Percentiles rank a stretch among this genome's conserved stretches.
Conservation (phyloP, 2,797 vertebrate species). For the Liparis tanakae region DNA sequence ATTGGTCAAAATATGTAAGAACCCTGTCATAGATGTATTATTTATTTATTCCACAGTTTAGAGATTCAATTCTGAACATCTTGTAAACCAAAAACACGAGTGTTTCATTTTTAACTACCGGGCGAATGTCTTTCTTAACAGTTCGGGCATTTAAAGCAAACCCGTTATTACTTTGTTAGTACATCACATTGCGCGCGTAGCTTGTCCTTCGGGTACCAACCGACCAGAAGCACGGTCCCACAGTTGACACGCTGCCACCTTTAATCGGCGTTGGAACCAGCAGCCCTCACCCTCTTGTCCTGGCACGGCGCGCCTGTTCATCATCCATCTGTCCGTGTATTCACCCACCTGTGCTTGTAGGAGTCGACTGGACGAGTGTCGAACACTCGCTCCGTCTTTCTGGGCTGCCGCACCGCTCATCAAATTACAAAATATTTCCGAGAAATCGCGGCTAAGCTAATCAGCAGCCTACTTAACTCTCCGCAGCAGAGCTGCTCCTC, state of each 20-base stretch:
- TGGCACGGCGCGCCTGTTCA: constrained; percentile 54
- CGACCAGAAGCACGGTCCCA: constrained; percentile 61
- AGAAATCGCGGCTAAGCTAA: constrained; percentile 38
- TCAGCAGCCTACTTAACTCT: constrained; percentile 53
- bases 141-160: too few species aligned
- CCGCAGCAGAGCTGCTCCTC: constrained; percentile 32
- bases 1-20: too few species aligned
- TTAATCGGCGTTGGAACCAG: constrained; percentile 74
- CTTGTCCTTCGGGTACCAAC: constrained; percentile 33
- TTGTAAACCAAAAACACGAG: constrained; percentile 2
- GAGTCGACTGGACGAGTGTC: constrained; percentile 54
- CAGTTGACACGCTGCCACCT: constrained; percentile 81
- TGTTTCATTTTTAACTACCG: background rate
- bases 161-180: background rate
- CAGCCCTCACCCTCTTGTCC: constrained; percentile 50
- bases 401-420: constrained; percentile 24
- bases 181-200: background rate
- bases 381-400: constrained; percentile 25
- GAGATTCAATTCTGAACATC: background rate
- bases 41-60: too few species aligned
- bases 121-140: background rate
- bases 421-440: constrained; percentile 47
- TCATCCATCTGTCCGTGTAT: constrained; percentile 65
- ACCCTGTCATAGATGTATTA: too few species aligned
- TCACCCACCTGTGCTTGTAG: constrained; percentile 62